Evolutionary conservation across 2,888 invertebrate genomes (phyloP), one percentile per base, ranked within the genome.

Genomic region (Cataglyphis livida): DNA sequence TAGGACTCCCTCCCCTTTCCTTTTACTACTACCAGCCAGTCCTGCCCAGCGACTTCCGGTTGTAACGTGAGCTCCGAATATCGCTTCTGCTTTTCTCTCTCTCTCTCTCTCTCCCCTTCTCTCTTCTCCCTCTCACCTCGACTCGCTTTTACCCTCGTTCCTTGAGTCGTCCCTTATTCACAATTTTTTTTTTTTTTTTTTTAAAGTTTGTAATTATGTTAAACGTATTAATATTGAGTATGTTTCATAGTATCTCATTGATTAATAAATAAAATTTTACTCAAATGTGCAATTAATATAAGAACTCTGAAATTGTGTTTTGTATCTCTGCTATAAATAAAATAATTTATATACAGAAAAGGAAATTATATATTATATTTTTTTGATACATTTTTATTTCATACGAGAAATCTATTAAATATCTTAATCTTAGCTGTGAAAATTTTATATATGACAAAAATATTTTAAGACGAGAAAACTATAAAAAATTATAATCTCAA

Each of bases 11-110:
- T 88, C 87, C 82, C 51, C 89, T 91, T 89, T 88, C 91, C 89
- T 87, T 89, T 89, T 87, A 87, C 87, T 87, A 87, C 87, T 82
- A 88, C 76, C 88, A 86, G 85, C 70, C 88, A 86, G 85, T 85
- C 89, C 88, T 89, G 85, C 90, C 89, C 87, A 76, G 51, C 92
- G 90, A 90, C 93, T 94, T 94, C 94, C 94, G 94, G 94, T 94
- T 93, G 94, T 94, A 94, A 94, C 92, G 92, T 91, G 94, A 94
- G 93, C 90, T 83, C 78, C 78, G 74, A 79, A 79, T 79, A 79
- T 79, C 78, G 78, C 78, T 82, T 84, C 76, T 62, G 76, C 61
- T 81, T 71, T 70, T 68, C 18, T 61, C 51, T 28, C 41, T 75
- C 74, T 41, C 81, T 68, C 18, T 61, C 48, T 28, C 41, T 75